Percentiles rank a stretch among this genome's conserved stretches.
These are phyloP conservation scores for Hippopotamus amphibius DNA, from an alignment of 2,113 vertebrate species.

Conservation along the genomic window DNA sequence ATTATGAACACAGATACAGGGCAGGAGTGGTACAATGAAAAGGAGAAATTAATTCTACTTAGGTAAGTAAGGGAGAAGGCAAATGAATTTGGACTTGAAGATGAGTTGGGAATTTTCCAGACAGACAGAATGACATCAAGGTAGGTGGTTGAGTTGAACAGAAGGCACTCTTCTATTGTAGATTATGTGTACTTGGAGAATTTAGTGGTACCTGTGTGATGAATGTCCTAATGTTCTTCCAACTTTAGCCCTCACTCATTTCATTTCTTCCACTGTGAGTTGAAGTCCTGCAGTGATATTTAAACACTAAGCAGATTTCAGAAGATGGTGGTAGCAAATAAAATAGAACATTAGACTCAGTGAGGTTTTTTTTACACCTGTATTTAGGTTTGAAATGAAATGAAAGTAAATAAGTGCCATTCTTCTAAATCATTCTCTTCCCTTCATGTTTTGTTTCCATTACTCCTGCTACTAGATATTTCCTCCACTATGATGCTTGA, in stretches of 20 bases:
- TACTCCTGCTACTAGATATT: slow-evolving; percentile 83
- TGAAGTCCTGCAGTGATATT: slow-evolving; percentile 14
- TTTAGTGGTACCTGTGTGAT: neutral
- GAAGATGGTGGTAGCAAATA: neutral
- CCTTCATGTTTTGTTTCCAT: slow-evolving; percentile 83
- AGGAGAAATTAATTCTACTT: neutral
- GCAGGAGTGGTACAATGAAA: neutral
- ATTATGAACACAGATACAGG: neutral
- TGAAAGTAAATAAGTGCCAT: slow-evolving; percentile 79
- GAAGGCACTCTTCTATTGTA: neutral
- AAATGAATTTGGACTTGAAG: neutral
- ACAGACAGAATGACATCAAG: neutral
- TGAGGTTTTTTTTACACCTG: slow-evolving; percentile 54
- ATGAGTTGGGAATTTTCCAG: slow-evolving; percentile 23
- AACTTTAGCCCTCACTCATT: neutral
- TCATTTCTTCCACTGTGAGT: neutral
- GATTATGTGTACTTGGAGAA: neutral
- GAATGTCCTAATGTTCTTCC: neutral
- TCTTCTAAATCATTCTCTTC: slow-evolving; percentile 79
- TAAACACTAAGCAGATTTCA: slow-evolving; percentile 12
- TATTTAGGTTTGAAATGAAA: slow-evolving; percentile 72
- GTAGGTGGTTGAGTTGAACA: neutral
- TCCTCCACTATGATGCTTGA: slow-evolving; percentile 84
- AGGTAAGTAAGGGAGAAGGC: neutral
- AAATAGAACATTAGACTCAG: neutral